Conservation (phyloP, 23 tunicate genomes). For the Trididemnum nubilum region DNA sequence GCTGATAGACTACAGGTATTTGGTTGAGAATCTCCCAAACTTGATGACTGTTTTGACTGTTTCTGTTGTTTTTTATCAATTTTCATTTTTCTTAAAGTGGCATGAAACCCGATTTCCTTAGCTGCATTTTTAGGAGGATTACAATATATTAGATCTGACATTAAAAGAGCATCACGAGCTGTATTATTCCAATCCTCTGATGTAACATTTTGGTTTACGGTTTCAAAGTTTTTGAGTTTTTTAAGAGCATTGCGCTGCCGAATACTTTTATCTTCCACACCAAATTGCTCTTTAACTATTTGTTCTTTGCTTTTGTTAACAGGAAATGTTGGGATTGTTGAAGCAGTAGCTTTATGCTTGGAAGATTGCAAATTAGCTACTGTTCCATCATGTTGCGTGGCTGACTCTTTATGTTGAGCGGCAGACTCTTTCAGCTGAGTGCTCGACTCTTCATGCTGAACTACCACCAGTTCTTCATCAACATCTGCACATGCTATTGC, state of each 20-base stretch:
- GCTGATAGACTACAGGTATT: not conserved
- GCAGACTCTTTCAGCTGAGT: too few species aligned
- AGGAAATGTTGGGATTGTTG: too few species aligned
- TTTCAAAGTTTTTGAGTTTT: slow-evolving; percentile 33
- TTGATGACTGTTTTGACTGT: too few species aligned
- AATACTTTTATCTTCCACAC: slow-evolving; percentile 1
- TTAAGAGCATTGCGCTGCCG: slow-evolving; percentile 35
- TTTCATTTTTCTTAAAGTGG: slow-evolving; percentile 33
- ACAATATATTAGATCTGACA: slow-evolving; percentile 83
- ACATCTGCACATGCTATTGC: too few species aligned
- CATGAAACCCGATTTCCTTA: slow-evolving; percentile 57
- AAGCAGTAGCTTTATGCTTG: too few species aligned
- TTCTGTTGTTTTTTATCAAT: slow-evolving; percentile 5
- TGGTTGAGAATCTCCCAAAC: slow-evolving; percentile 12
- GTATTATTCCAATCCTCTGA: slow-evolving; percentile 50
- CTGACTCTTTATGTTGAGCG: too few species aligned
- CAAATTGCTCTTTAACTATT: slow-evolving; percentile 1
- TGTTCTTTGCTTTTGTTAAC: not conserved
- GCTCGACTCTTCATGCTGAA: too few species aligned
- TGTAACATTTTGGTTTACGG: not conserved
- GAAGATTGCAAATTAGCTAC: too few species aligned
- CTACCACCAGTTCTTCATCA: too few species aligned
- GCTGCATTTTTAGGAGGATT: slow-evolving; percentile 69
- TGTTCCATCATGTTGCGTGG: too few species aligned
- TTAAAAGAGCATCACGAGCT: slow-evolving; percentile 61